These are phyloP conservation scores for Oreochromis niloticus DNA, from an alignment of 2,113 vertebrate species.

Conservation along the genomic window DNA sequence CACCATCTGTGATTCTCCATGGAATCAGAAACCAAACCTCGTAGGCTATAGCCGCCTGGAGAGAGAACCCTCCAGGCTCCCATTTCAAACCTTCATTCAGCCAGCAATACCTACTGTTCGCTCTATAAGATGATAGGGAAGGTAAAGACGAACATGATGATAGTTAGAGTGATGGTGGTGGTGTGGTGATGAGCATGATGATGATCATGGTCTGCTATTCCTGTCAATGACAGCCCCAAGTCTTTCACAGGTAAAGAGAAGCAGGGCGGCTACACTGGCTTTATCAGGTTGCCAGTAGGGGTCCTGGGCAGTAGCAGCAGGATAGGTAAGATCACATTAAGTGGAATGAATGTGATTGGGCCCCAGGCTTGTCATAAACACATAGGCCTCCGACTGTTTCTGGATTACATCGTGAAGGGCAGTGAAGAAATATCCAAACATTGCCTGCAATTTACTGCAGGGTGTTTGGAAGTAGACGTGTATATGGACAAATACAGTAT, in stretches of 20 bases:
- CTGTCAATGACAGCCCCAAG: constrained; percentile 6
- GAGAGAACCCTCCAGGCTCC: constrained; percentile 6
- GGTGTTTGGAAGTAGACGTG: constrained; percentile 2
- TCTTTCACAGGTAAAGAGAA: constrained; percentile 14
- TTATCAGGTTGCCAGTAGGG: constrained; percentile 49
- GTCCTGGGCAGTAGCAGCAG: constrained; percentile 31
- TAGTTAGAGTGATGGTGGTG: constrained; percentile 12
- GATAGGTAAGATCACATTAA: constrained; percentile 60
- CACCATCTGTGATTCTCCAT: neutral
- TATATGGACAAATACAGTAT: neutral
- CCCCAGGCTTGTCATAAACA: constrained; percentile 34
- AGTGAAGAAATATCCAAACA: constrained; percentile 41
- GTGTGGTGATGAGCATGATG: constrained; percentile 5
- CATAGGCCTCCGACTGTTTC: constrained; percentile 49
- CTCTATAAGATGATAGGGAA: constrained; percentile 36
- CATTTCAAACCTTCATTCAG: constrained; percentile 15
- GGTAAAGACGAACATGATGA: constrained; percentile 41
- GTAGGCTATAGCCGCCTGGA: neutral
- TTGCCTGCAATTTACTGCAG: constrained; percentile 47
- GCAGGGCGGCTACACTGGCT: neutral
- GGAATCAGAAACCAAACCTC: neutral
- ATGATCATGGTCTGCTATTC: constrained; percentile 29
- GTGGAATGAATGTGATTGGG: constrained; percentile 65
- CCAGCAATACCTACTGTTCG: neutral
- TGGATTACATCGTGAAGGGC: constrained; percentile 63